These are phyloP conservation scores for Maniola hyperantus DNA, from an alignment of 2,888 invertebrate genomes.

Conservation along the genomic window DNA sequence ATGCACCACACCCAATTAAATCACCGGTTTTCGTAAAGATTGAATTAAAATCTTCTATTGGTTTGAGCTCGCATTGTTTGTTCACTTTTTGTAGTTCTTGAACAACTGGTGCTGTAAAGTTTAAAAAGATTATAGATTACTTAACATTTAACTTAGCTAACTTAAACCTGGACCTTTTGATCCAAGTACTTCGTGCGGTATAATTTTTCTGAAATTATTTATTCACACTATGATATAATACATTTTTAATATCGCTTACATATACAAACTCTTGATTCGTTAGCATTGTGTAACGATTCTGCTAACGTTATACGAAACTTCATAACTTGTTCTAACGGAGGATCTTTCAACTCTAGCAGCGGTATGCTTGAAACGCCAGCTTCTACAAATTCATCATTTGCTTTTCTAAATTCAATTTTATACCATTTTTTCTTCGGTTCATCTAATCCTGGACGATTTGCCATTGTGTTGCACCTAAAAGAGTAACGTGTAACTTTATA, in stretches of 20 bases:
- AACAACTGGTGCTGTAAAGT: constrained; percentile 31
- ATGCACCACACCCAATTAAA: constrained; percentile 48
- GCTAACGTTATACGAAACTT: constrained; percentile 41
- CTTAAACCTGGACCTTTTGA: background rate
- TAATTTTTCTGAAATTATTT: background rate
- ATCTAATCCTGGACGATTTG: background rate
- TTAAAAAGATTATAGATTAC: background rate
- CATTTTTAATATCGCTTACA: constrained; percentile 36
- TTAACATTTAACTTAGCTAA: too few species aligned
- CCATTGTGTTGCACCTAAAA: constrained; percentile 24
- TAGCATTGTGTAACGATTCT: constrained; percentile 15
- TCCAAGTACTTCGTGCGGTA: background rate
- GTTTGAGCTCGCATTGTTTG: constrained; percentile 27
- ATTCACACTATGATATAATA: background rate
- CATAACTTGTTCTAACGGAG: constrained; percentile 42
- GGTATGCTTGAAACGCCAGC: constrained; percentile 42
- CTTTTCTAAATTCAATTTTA: constrained; percentile 39
- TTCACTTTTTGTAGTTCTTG: constrained; percentile 15
- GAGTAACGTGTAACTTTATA: background rate
- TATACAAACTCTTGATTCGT: constrained; percentile 41
- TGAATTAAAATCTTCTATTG: constrained; percentile 40
- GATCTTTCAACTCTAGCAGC: constrained; percentile 40
- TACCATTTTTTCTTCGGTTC: constrained; percentile 39
- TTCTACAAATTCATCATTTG: constrained; percentile 33
- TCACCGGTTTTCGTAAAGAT: constrained; percentile 42